phyloP scores from a whole-genome alignment of 1,140 invertebrate genomes.

The Saccostrea cuccullata region DNA sequence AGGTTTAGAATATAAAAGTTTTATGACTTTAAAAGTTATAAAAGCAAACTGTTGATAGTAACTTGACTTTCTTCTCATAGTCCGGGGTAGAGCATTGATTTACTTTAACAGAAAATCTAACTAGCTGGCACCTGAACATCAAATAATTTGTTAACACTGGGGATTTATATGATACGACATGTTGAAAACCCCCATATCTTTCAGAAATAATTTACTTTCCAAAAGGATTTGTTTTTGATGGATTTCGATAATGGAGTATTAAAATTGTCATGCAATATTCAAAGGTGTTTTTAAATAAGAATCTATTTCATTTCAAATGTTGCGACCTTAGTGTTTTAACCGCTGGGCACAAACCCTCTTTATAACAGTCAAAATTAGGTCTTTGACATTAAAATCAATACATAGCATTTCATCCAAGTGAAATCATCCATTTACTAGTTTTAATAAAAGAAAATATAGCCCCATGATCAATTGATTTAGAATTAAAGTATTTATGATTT shows the following conservation, averaged over 20 bases:
- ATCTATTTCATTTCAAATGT: constrained; percentile 43
- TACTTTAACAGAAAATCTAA: background rate
- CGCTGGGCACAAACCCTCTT: constrained; percentile 16
- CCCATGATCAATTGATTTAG: constrained; percentile 43
- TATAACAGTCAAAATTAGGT: constrained; percentile 17
- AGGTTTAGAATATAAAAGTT: background rate
- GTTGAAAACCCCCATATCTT: constrained; percentile 33
- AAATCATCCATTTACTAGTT: constrained; percentile 29
- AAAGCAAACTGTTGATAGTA: background rate
- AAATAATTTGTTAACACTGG: constrained; percentile 20
- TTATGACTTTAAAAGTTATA: constrained; percentile 2
- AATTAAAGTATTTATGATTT: constrained; percentile 43
- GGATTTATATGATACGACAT: constrained; percentile 33
- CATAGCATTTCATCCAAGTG: constrained; percentile 24
- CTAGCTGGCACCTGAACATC: constrained; percentile 13
- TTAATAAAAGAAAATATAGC: constrained; percentile 40
- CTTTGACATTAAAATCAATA: constrained; percentile 38
- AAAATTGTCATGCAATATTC: constrained; percentile 51
- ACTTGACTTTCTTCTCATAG: background rate
- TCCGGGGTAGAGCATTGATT: background rate
- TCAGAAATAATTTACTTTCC: constrained; percentile 46
- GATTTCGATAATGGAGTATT: constrained; percentile 48
- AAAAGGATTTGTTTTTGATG: constrained; percentile 46
- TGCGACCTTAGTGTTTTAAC: constrained; percentile 27
- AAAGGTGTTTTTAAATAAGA: constrained; percentile 44